Conservation (phyloP, 2,797 vertebrate genomes). For the Synanceia verrucosa region DNA sequence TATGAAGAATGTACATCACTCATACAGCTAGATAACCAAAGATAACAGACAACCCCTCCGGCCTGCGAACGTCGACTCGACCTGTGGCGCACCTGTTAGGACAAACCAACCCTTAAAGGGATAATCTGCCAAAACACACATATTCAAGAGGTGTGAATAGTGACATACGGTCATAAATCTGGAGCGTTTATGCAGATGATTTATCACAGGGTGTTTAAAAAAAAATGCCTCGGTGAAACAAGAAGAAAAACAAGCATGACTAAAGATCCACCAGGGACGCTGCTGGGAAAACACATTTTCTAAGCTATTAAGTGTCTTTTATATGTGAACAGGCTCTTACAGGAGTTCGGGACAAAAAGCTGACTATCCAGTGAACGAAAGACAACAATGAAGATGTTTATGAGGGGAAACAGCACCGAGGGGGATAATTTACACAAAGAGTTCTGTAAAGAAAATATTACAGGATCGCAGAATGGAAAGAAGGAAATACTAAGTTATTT, state of each 20-base stretch:
- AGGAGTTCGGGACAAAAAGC: conserved; percentile 60
- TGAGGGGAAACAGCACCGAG: conserved; percentile 50
- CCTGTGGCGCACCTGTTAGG: conserved; percentile 53
- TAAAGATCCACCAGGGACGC: conserved; percentile 69
- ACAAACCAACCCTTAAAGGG: conserved; percentile 55
- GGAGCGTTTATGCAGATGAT: conserved; percentile 53
- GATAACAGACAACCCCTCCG: conserved; percentile 84
- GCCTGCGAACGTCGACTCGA: conserved; percentile 57
- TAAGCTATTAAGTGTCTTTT: conserved; percentile 71
- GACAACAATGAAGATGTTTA: conserved; percentile 64
- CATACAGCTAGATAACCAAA: conserved; percentile 15
- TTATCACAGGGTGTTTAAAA: conserved; percentile 64
- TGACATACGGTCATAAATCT: conserved; percentile 54
- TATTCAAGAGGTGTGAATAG: conserved; percentile 50
- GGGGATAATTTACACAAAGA: conserved; percentile 56
- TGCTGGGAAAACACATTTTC: conserved; percentile 70
- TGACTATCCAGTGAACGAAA: conserved; percentile 53
- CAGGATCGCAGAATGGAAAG: conserved; percentile 9
- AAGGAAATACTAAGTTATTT: conserved; percentile 21
- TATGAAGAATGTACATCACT: conserved; percentile 91
- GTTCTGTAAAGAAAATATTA: conserved; percentile 51
- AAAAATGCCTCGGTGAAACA: conserved; percentile 66
- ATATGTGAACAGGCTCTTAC: conserved; percentile 60
- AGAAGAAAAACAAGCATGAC: conserved; percentile 71
- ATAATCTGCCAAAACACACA: conserved; percentile 46